Evolutionary conservation across 2,113 vertebrate genomes (phyloP).

Genomic region (Phylloscopus trochiloides): DNA sequence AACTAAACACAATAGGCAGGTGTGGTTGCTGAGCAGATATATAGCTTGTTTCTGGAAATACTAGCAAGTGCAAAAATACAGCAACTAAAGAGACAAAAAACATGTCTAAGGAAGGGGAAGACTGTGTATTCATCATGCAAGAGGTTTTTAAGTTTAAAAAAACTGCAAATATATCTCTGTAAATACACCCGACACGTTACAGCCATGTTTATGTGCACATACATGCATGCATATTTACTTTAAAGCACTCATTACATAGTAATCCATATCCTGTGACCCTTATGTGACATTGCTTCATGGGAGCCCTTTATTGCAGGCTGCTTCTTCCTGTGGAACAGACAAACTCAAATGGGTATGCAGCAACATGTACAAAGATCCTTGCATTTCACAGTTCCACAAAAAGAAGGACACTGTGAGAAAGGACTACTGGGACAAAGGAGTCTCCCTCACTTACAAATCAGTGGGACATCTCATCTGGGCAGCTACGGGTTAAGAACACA

Average conservation of each 20-base stretch:
- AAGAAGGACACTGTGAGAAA: neutral
- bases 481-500: accelerated
- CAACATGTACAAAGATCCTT: neutral
- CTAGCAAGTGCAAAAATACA: neutral
- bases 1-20: neutral
- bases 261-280: neutral
- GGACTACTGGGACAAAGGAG: no score
- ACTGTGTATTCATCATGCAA: neutral
- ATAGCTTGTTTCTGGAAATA: neutral
- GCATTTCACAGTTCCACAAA: neutral
- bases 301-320: neutral
- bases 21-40: neutral
- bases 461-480: neutral
- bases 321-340: neutral
- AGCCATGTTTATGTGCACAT: neutral
- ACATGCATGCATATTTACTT: neutral
- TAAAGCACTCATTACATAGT: neutral
- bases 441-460: neutral
- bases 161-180: no score
- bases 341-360: neutral
- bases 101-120: neutral
- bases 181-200: neutral
- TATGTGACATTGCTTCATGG: neutral
- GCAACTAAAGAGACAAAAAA: neutral
- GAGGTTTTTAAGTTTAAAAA: neutral